Percentiles rank a stretch among this genome's conserved stretches.
Evolutionary conservation across 2,113 vertebrate species (phyloP).

Genomic region (Crocuta crocuta): DNA sequence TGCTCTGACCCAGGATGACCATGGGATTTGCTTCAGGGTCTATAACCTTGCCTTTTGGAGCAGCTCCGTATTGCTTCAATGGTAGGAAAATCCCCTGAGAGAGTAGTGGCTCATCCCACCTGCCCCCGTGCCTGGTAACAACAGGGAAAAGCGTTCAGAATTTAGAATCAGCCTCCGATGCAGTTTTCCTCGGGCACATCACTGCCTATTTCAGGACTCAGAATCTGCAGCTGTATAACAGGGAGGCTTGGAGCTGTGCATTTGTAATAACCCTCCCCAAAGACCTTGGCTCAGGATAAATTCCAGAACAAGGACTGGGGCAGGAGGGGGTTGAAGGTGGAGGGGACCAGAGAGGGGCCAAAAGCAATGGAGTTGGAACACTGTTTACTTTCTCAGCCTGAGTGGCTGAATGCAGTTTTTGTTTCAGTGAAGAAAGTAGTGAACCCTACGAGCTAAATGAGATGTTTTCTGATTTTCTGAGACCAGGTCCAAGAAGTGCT

Average conservation of each 20-base stretch:
- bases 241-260: neutral
- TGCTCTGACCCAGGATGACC: neutral
- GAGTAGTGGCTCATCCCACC: neutral
- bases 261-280: neutral
- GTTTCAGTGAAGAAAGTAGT: neutral
- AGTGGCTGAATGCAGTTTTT: neutral
- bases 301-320: neutral
- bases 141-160: neutral
- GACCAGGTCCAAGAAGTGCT: neutral
- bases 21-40: neutral
- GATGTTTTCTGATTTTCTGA: neutral
- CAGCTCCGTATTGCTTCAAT: neutral
- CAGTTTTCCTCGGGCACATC: neutral
- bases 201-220: neutral
- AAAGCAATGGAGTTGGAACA: neutral
- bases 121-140: too few species aligned
- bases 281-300: neutral
- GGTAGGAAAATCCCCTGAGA: neutral
- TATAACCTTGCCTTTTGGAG: neutral
- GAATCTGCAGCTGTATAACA: neutral
- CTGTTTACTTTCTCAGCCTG: neutral
- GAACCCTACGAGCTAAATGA: neutral
- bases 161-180: neutral
- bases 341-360: neutral
- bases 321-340: neutral